Percentiles rank a stretch among this genome's conserved stretches.
phyloP scores from a whole-genome alignment of 1,140 invertebrate species.

The Hestina assimilis region DNA sequence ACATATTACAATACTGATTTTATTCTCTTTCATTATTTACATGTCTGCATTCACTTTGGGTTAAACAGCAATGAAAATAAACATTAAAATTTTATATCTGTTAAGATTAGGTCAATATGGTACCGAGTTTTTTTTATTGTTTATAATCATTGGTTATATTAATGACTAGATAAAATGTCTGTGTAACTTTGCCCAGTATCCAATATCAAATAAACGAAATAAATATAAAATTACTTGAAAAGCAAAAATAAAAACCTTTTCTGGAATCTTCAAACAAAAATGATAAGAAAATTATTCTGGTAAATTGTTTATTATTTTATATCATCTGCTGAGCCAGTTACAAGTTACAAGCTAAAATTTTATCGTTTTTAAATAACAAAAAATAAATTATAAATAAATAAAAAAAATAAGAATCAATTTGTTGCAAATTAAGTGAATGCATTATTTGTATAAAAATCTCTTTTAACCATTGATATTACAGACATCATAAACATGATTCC shows the following conservation, averaged over 20 bases:
- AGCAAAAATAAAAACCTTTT: not conserved
- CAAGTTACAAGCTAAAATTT: not conserved
- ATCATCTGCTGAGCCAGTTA: conserved; percentile 1
- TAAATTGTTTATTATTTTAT: too few relatives aligned
- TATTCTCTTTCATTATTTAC: conserved; percentile 23
- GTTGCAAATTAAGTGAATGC: conserved; percentile 15
- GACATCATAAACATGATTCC: not conserved
- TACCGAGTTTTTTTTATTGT: not conserved
- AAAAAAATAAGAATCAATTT: conserved; percentile 9
- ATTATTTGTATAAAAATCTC: conserved; percentile 13
- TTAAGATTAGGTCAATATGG: not conserved
- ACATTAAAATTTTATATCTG: conserved; percentile 6
- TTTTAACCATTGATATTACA: not conserved
- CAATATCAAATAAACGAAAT: conserved; percentile 6
- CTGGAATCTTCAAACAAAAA: not conserved
- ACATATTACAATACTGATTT: conserved; percentile 41
- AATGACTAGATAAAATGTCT: conserved; percentile 19
- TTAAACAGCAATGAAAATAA: conserved; percentile 28
- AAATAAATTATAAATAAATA: conserved; percentile 23
- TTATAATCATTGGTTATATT: not conserved
- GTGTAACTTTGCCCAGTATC: conserved; percentile 3
- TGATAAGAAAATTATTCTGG: too few relatives aligned
- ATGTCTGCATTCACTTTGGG: conserved; percentile 18
- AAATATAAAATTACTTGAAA: not conserved
- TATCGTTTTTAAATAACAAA: conserved; percentile 18